Conservation (phyloP, 2,113 vertebrate genomes). For the Anguilla japonica region DNA sequence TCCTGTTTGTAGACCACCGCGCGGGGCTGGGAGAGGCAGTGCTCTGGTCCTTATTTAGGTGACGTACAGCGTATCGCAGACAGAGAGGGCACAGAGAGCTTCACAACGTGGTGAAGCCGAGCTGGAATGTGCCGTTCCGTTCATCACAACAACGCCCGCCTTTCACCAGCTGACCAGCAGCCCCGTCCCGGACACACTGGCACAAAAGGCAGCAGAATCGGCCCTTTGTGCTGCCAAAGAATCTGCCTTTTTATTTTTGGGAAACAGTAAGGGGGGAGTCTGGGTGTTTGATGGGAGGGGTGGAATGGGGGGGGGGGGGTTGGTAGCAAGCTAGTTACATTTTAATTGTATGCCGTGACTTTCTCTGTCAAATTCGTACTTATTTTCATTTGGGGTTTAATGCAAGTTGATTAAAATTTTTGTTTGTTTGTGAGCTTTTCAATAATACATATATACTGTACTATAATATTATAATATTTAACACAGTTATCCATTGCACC, state of each 20-base stretch:
- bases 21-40: constrained; percentile 24
- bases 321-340: not conserved
- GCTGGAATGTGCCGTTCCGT: constrained; percentile 56
- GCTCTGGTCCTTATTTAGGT: constrained; percentile 67
- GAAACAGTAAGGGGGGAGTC: constrained; percentile 34
- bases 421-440: not conserved
- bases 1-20: not conserved
- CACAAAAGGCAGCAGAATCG: constrained; percentile 55
- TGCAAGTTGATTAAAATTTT: not conserved
- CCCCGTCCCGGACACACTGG: constrained; percentile 57
- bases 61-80: constrained; percentile 44
- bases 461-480: too few species aligned
- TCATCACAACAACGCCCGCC: constrained; percentile 36
- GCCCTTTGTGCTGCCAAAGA: constrained; percentile 62
- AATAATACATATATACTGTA: not conserved
- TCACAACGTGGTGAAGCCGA: constrained; percentile 30
- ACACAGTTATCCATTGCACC: too few species aligned
- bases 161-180: constrained; percentile 49
- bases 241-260: constrained; percentile 58
- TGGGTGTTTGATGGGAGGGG: constrained; percentile 23
- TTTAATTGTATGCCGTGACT: not conserved
- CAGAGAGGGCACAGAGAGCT: constrained; percentile 60
- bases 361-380: not conserved
- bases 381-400: not conserved
- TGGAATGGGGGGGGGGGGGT: constrained; percentile 11